Base-by-base conservation (phyloP, 2,113 vertebrate genomes). In the Tautogolabrus adspersus region DNA sequence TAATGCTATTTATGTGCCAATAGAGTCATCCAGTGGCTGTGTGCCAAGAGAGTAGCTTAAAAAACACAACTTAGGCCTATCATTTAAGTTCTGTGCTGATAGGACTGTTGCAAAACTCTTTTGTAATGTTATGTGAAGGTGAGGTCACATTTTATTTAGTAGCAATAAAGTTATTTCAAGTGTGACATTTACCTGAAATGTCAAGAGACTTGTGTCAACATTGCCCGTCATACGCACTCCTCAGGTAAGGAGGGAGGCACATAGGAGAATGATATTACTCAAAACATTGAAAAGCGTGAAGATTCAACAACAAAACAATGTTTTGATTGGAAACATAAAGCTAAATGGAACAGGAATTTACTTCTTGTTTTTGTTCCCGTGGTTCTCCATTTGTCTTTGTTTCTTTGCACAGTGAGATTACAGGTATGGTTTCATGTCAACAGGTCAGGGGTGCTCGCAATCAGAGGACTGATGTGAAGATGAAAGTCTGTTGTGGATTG, bases 401-500 rank as follows among this genome's bases (percentile, higher is more conserved):
- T 75, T 72, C 23, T 58, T 22, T 37, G 42, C 74, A 6, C 66
- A 38, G 75, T 52, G 38, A 59, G 49, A 51, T 71, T 55, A 71
- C 70, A 85, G 88, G 66, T 73, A 75, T 72, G 74, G 84, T 67
- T 87, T 84, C 59, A 75, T 49, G 66, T 82, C 66, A 51, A 44
- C 74, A 34, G 66, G 11, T 38, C 71, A 1, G 49, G 64, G 68
- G 66, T 66, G 55, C 13, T 18, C 44, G 3, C 66, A 75, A 63
- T 76, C 83, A 85, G 86, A 86, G 74, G 57, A 6, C 73, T 34
- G 64, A 49, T 58, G 57, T 69, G 69, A 86, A 91, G 85, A 91
- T 90, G 76, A 91, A 91, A 91, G 90, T 87, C 63, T 81, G 64
- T 82, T 87, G 79, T 62, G 34, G 81, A 81, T 79, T 87, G 83